phyloP scores from a whole-genome alignment of 2,888 invertebrate genomes.

The Cryptocheilus praepositus region DNA sequence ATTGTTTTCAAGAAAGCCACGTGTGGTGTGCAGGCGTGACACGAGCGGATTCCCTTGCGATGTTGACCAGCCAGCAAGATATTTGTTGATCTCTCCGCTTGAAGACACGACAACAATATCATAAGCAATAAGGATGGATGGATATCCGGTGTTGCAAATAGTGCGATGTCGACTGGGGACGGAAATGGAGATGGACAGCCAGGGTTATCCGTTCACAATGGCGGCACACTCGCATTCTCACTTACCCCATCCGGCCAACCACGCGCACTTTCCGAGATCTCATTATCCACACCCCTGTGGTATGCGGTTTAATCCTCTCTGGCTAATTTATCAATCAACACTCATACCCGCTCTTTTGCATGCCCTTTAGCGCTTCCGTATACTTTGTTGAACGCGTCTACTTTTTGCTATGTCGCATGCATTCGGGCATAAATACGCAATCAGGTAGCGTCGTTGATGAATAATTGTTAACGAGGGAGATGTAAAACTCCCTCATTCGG shows the following conservation, averaged over 20 bases:
- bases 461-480: too few relatives aligned
- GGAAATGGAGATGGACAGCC: constrained; percentile 65
- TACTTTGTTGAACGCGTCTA: too few relatives aligned
- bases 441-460: too few relatives aligned
- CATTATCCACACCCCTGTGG: constrained; percentile 69
- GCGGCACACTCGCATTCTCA: constrained; percentile 68
- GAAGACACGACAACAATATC: neutral
- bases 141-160: constrained; percentile 71
- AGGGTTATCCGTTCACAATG: constrained; percentile 66
- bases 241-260: constrained; percentile 66
- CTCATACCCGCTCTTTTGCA: constrained; percentile 1
- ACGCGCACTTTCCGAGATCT: constrained; percentile 68
- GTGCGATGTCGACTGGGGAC: constrained; percentile 70
- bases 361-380: neutral
- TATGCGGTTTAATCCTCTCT: constrained; percentile 43
- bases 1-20: neutral
- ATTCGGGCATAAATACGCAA: too few relatives aligned
- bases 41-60: neutral
- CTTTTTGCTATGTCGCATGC: too few relatives aligned
- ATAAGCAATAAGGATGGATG: constrained; percentile 62
- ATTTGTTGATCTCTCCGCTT: neutral
- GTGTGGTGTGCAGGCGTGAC: constrained; percentile 2
- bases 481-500: too few relatives aligned
- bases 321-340: constrained; percentile 45
- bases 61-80: neutral